Percentiles rank a stretch among this genome's conserved stretches.
Evolutionary conservation across 2,113 vertebrate species (phyloP).

Genomic region (Equus przewalskii): DNA sequence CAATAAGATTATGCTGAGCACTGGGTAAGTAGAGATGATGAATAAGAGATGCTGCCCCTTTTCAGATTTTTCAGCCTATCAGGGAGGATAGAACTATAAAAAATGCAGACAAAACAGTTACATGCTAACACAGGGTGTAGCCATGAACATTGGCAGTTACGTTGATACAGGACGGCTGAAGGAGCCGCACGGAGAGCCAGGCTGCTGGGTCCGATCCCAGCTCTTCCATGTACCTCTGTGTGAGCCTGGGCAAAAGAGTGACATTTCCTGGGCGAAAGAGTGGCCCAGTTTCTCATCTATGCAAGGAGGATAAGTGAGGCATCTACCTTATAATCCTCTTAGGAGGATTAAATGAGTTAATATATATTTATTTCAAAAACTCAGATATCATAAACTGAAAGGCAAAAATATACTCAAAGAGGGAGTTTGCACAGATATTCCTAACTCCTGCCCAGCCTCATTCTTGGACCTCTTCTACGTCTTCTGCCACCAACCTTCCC

Average conservation of each 20-base stretch:
- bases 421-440: not conserved
- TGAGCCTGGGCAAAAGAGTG: slow-evolving; percentile 11
- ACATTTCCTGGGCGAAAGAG: not conserved
- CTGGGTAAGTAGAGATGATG: not conserved
- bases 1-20: not conserved
- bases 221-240: not conserved
- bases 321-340: not conserved
- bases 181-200: not conserved
- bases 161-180: not conserved
- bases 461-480: not conserved
- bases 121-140: not conserved
- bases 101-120: not conserved
- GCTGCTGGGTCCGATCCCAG: not conserved
- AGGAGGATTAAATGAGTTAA: not conserved
- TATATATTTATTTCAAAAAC: not conserved
- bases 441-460: not conserved
- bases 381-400: not conserved
- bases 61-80: not conserved
- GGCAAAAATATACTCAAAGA: not conserved
- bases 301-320: not conserved
- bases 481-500: not conserved
- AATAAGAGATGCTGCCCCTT: not conserved
- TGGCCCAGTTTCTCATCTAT: not conserved
- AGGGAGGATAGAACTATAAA: not conserved
- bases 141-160: not conserved